These are phyloP conservation scores for Eurytoma californica DNA, from an alignment of 2,888 invertebrate species.

Conservation along the genomic window DNA sequence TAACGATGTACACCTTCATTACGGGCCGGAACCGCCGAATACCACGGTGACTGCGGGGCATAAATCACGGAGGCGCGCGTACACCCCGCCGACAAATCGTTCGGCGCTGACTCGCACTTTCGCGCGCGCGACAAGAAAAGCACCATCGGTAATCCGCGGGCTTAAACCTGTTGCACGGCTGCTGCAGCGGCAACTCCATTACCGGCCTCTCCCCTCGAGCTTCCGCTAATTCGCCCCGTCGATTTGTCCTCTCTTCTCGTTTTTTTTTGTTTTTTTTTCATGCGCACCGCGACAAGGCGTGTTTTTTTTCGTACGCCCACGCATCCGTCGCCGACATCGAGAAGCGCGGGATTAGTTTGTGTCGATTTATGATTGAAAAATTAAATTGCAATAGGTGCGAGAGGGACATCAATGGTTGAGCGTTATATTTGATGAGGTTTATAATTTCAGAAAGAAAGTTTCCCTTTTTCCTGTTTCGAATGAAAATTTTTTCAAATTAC, in stretches of 20 bases:
- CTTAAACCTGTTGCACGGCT: slow-evolving; percentile 33
- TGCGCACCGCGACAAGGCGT: not conserved
- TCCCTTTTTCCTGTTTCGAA: not conserved
- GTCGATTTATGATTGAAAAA: too few relatives aligned
- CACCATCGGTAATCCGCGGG: slow-evolving; percentile 9
- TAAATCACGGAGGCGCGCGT: not conserved
- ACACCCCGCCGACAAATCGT: not conserved
- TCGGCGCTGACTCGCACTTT: not conserved
- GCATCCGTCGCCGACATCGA: not conserved
- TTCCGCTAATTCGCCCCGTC: slow-evolving; percentile 14
- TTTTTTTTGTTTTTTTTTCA: not conserved
- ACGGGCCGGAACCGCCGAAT: not conserved
- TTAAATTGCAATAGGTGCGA: too few relatives aligned
- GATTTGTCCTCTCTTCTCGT: not conserved
- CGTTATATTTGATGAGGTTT: too few relatives aligned
- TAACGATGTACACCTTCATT: too few relatives aligned
- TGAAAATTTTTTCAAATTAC: slow-evolving; percentile 1
- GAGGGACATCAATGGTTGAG: too few relatives aligned
- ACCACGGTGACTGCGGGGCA: too few relatives aligned
- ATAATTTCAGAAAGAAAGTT: too few relatives aligned
- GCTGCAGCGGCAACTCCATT: slow-evolving; percentile 22
- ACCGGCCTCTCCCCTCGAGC: not conserved
- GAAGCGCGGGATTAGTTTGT: not conserved
- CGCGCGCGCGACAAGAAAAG: slow-evolving; percentile 19
- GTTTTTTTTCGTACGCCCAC: not conserved